Percentiles rank a stretch among this genome's conserved stretches.
phyloP scores from a whole-genome alignment of 1,140 invertebrate species.

The Elysia chlorotica region DNA sequence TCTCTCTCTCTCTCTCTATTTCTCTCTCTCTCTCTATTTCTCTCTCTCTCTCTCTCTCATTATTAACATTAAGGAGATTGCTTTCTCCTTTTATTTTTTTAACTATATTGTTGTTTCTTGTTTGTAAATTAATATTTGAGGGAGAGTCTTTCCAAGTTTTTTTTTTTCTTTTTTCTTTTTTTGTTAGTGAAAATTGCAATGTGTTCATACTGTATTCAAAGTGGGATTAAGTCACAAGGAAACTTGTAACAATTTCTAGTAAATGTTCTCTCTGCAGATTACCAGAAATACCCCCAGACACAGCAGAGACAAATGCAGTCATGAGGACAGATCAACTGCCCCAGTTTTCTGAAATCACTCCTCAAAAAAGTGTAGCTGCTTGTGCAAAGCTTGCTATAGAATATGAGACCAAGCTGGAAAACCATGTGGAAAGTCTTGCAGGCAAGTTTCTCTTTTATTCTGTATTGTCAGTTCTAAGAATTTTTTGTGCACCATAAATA shows the following conservation, averaged over 20 bases:
- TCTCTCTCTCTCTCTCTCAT: too few relatives aligned
- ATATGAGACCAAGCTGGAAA: conserved; percentile 77
- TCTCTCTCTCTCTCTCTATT: too few relatives aligned
- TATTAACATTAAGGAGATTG: too few relatives aligned
- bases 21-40: too few relatives aligned
- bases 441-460: too few relatives aligned
- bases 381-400: conserved; percentile 82
- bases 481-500: too few relatives aligned
- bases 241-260: too few relatives aligned
- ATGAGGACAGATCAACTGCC: conserved; percentile 75
- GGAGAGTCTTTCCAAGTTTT: neutral
- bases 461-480: too few relatives aligned
- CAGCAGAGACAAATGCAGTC: conserved; percentile 75
- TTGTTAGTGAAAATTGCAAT: neutral
- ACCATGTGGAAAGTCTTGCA: conserved; percentile 68
- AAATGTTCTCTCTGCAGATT: conserved; percentile 57
- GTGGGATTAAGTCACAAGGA: too few relatives aligned
- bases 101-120: neutral
- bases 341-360: conserved; percentile 79
- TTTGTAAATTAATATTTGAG: neutral
- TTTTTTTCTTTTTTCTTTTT: neutral
- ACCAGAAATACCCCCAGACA: conserved; percentile 87
- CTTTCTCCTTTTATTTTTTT: neutral
- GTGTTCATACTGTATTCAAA: too few relatives aligned
- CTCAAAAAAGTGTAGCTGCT: conserved; percentile 80